Conservation (phyloP, 2,113 vertebrate species). For the Psettodes erumei region DNA sequence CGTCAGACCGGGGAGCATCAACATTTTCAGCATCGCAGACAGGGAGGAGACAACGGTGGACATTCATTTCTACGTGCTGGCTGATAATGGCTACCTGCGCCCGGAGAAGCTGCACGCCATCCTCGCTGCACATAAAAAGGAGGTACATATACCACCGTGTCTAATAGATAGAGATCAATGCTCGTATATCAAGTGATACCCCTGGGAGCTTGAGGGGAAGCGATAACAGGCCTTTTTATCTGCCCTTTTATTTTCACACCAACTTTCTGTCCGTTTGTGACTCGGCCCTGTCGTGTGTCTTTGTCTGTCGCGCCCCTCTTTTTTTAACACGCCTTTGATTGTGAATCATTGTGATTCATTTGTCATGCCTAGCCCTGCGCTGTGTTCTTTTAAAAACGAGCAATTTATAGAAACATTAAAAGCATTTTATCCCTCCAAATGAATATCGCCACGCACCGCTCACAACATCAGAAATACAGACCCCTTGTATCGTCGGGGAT, state of each 20-base stretch:
- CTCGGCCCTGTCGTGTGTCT: slow-evolving; percentile 60
- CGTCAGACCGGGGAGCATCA: slow-evolving; percentile 77
- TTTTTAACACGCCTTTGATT: slow-evolving; percentile 8
- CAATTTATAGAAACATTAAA: slow-evolving; percentile 9
- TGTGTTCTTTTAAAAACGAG: slow-evolving; percentile 22
- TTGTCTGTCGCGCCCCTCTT: slow-evolving; percentile 42
- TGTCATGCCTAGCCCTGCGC: slow-evolving; percentile 7
- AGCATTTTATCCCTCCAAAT: background rate
- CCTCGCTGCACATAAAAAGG: slow-evolving; percentile 82
- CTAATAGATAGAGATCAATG: slow-evolving; percentile 68
- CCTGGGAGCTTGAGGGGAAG: slow-evolving; percentile 45
- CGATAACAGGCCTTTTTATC: slow-evolving; percentile 71
- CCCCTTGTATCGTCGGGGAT: slow-evolving; percentile 19
- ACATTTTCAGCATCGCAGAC: slow-evolving; percentile 83
- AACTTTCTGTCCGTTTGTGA: slow-evolving; percentile 60
- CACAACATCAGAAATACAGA: slow-evolving; percentile 17
- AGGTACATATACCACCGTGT: slow-evolving; percentile 73
- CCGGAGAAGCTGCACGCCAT: slow-evolving; percentile 85
- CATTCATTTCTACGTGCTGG: slow-evolving; percentile 82
- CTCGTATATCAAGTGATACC: slow-evolving; percentile 68
- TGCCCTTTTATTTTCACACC: slow-evolving; percentile 68
- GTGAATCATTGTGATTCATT: slow-evolving; percentile 9
- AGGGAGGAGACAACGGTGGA: slow-evolving; percentile 78
- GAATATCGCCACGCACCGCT: background rate
- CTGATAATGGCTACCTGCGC: slow-evolving; percentile 77